Base-by-base conservation (phyloP, 2,113 vertebrate genomes). In the Ia io region DNA sequence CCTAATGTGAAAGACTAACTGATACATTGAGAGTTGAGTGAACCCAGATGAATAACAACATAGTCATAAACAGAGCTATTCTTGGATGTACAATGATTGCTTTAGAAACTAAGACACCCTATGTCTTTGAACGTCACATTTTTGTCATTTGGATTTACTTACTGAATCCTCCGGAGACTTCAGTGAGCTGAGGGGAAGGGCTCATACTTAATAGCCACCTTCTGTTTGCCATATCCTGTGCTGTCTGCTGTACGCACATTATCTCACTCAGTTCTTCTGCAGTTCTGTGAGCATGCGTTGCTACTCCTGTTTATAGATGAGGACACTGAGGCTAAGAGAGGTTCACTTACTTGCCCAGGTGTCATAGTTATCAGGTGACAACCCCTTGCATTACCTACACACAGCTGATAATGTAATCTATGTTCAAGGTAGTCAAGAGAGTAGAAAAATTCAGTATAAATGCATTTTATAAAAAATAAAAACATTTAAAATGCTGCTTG, bases 11-110 rank as follows among this genome's bases (percentile, higher is more conserved):
- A 83, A 93, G 86, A 69, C 70, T 63, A 35, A 77, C 35, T 44
- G 56, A 59, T 83, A 47, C 5, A 37, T 13, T 87, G 65, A 77
- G 47, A 67, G 44, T 63, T 91, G 84, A 88, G 49, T 93, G 80
- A 94, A 92, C 28, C 44, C 70, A 94, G 76, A 87, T 87, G 84
- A 73, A 59, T 79, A 84, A 88, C 92, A 92, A 90, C 22, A 40
- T 0, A 73, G 44, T 56, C 16, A 18, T 79, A 93, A 91, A 83
- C 28, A 80, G 59, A 95, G 49, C 47, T 87, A 42, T 90, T 97
- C 83, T 88, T 76, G n/a, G 76, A 79, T 42, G 1, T 65, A 56
- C 44, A 56, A 12, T 40, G 40, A 37, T 44, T 85, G 13, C 77
- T 90, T 93, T 59, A 90, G 80, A 94, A 88, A 80, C n/a, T 18